Base-by-base conservation (phyloP, 53 echinoderm and acorn worm genomes). In the Hippasteria phrygiana region DNA sequence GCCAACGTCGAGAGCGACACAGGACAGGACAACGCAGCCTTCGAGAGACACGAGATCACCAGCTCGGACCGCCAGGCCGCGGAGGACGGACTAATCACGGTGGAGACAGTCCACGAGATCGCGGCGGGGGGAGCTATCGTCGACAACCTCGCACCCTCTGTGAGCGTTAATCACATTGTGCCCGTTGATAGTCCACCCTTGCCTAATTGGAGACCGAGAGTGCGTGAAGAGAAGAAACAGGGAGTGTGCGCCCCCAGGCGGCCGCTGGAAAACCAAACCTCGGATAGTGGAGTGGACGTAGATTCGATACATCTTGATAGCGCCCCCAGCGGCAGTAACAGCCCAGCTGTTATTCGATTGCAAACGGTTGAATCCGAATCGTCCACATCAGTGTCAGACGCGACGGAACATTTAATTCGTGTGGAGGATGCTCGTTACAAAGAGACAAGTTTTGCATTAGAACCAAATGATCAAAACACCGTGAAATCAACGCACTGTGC, bases 231-330 rank as follows among this genome's bases (percentile, higher is more conserved):
- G 10, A 73, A 22, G 1, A 56, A 73, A 13, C 73, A 37, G 17
- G 88, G 45, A n/a, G 18, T 48, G 0, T 13, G 43, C 36, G 66
- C 77, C 47, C 32, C 65, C 35, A 41, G 38, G 48, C 88, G 63
- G 7, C 33, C 64, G 32, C 59, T 79, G 2, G 87, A 91, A 43
- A 50, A 87, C 54, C 87, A 87, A 45, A 38, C 77, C 22, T 89
- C 92, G n/a, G 92, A 92, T 67, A 89, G 92, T 39, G 89, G 92
- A 17, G 81, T 82, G 14, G 89, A 89, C 47, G 85, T 89, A 0
- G 91, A 91, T 36, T 87, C 78, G 18, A 55, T 88, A 20, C 69
- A 70, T 2, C 87, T 71, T 34, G 92, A 89, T 1, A 71, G 89
- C 78, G 53, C 65, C 62, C 66, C 86, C n/a, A 89, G 85, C 62